Base-by-base conservation (phyloP, 1,140 invertebrate species). In the Calliphora vicina region DNA sequence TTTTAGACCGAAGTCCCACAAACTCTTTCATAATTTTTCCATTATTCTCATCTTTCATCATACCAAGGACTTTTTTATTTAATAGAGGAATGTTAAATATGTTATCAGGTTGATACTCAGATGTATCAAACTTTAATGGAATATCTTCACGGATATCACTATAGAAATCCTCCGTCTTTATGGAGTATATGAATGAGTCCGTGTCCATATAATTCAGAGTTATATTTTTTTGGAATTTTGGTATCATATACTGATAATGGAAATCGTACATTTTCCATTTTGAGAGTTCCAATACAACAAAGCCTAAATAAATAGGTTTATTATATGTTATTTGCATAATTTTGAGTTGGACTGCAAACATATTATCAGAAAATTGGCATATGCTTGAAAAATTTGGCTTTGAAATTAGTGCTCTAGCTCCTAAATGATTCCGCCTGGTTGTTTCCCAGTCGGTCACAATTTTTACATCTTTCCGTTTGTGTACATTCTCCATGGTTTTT, bases 401-500 rank as follows among this genome's bases (percentile, higher is more conserved):
- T n/a, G 88, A 84, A 71, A 91, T 90, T 26, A 89, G 84, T 61
- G 86, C 85, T 86, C 87, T 81, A 27, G 85, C 86, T 82, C 90
- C 87, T 80, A 88, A 82, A 61, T 20, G 50, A 87, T 87, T 88
- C 57, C 85, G 81, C 26, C 35, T 82, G 27, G 86, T 86, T 35
- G 35, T 85, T 43, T 90, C 84, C 88, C 90, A 91, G 15, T 85
- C 57, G 9, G 85, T 87, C 25, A 89, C 42, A 17, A 92, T 83
- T 87, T 87, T 88, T 2, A 92, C 86, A 86, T 91, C 86, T 29
- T 87, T 86, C 85, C 88, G 85, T 82, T 92, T 92, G 83, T 88
- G 86, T 17, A 91, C 86, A 87, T 92, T 92, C 87, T 92, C 91
- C 87, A 92, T 92, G 1, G 90, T 91, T 89, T 92, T 92, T 1